Evolutionary conservation across 1,140 invertebrate genomes (phyloP).

Genomic region (Camponotus floridanus): DNA sequence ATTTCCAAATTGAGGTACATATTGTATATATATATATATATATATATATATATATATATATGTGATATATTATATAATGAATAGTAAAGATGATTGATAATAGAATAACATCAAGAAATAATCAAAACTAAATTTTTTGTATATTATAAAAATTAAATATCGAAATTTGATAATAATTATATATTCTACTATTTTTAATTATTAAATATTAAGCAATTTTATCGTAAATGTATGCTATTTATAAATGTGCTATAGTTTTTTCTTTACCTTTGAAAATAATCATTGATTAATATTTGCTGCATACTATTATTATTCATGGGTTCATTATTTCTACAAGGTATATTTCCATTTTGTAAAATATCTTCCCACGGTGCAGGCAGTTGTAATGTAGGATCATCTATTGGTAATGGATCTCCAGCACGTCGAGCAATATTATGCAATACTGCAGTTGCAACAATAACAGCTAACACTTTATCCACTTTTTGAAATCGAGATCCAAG

Average conservation of each 20-base stretch:
- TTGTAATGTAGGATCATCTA: neutral
- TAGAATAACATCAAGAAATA: no score
- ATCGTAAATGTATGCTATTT: neutral
- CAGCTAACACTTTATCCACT: neutral
- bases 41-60: no score
- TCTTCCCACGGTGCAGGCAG: neutral
- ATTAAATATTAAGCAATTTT: neutral
- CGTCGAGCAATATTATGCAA: constrained; percentile 26
- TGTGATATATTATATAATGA: no score
- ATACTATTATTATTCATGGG: neutral
- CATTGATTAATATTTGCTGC: neutral
- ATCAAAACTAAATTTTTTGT: no score
- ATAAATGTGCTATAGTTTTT: neutral
- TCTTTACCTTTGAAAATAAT: constrained; percentile 17
- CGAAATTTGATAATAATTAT: no score
- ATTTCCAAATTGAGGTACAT: no score
- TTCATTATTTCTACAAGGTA: neutral
- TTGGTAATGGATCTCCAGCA: neutral
- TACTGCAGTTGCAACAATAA: constrained; percentile 8
- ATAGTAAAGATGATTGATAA: no score
- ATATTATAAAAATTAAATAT: no score
- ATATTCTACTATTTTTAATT: no score
- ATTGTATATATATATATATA: no score
- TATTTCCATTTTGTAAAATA: neutral
- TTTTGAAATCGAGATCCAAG: constrained; percentile 1